These are phyloP conservation scores for Barbus barbus DNA, from an alignment of 2,113 vertebrate species.

Conservation along the genomic window DNA sequence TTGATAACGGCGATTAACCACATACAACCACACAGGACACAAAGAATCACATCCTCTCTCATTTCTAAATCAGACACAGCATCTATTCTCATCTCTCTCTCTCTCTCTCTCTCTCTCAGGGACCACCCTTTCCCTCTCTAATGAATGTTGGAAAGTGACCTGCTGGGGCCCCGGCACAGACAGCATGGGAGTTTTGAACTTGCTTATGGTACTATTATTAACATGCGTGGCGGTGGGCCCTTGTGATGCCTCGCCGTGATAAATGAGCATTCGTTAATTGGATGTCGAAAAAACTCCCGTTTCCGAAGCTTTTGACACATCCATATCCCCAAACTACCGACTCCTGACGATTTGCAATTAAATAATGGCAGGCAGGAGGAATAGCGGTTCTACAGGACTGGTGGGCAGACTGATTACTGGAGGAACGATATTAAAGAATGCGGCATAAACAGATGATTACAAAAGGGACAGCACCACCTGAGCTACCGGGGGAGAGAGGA, in stretches of 20 bases:
- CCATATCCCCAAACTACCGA: constrained; percentile 51
- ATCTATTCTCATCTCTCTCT: background rate
- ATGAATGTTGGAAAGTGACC: constrained; percentile 47
- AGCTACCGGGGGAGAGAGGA: constrained; percentile 32
- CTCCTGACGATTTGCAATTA: constrained; percentile 57
- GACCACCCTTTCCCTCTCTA: constrained; percentile 44
- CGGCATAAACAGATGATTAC: constrained; percentile 71
- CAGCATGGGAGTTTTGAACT: constrained; percentile 44
- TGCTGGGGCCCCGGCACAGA: constrained; percentile 23
- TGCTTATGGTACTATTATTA: constrained; percentile 63
- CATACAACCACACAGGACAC: too few species aligned
- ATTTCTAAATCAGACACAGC: too few species aligned
- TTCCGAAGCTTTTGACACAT: constrained; percentile 56
- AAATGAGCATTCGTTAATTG: constrained; percentile 58
- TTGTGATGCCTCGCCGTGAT: constrained; percentile 48
- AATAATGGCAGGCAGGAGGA: constrained; percentile 57
- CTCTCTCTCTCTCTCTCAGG: background rate
- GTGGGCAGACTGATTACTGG: constrained; percentile 74
- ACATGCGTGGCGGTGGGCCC: constrained; percentile 33
- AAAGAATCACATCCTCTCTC: too few species aligned
- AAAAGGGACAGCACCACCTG: constrained; percentile 52
- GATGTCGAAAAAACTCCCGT: constrained; percentile 54
- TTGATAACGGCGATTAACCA: too few species aligned
- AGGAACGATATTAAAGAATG: constrained; percentile 65
- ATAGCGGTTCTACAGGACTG: constrained; percentile 67